Conservation (phyloP, 1,140 invertebrate species). For the Diorhabda sublineata region DNA sequence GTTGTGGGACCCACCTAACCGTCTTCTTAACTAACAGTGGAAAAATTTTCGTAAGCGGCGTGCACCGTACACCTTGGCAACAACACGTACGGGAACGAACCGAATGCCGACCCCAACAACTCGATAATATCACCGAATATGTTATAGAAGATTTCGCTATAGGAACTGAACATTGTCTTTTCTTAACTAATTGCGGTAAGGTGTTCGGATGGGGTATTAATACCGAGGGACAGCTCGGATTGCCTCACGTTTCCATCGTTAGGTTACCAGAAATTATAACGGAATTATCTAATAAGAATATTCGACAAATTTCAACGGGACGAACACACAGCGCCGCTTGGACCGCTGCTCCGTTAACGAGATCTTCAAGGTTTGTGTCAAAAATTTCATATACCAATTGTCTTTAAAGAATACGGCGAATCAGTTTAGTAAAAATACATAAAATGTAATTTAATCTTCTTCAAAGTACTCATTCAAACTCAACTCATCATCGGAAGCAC, state of each 20-base stretch:
- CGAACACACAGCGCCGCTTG: constrained; percentile 63
- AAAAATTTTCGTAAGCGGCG: constrained; percentile 59
- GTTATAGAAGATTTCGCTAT: constrained; percentile 59
- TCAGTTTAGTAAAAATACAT: too few relatives aligned
- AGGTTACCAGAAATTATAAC: constrained; percentile 56
- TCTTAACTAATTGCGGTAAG: constrained; percentile 55
- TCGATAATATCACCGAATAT: constrained; percentile 50
- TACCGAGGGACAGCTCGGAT: constrained; percentile 59
- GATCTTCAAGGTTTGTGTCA: constrained; percentile 46
- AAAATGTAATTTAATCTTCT: too few relatives aligned
- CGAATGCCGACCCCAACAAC: constrained; percentile 43
- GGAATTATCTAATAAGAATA: constrained; percentile 53
- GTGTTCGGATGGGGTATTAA: constrained; percentile 67
- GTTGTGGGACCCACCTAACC: constrained; percentile 62
- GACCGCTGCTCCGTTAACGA: constrained; percentile 53
- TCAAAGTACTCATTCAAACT: too few relatives aligned
- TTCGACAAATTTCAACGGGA: constrained; percentile 60
- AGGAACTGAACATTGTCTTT: constrained; percentile 62
- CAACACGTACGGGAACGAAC: constrained; percentile 47
- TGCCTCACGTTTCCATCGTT: constrained; percentile 54
- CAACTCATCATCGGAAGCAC: too few relatives aligned
- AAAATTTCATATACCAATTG: constrained; percentile 37
- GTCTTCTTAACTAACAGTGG: constrained; percentile 61
- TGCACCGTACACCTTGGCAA: constrained; percentile 59
- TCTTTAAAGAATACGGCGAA: too few relatives aligned